phyloP scores from a whole-genome alignment of 2,113 vertebrate genomes.

The Lasiurus cinereus region DNA sequence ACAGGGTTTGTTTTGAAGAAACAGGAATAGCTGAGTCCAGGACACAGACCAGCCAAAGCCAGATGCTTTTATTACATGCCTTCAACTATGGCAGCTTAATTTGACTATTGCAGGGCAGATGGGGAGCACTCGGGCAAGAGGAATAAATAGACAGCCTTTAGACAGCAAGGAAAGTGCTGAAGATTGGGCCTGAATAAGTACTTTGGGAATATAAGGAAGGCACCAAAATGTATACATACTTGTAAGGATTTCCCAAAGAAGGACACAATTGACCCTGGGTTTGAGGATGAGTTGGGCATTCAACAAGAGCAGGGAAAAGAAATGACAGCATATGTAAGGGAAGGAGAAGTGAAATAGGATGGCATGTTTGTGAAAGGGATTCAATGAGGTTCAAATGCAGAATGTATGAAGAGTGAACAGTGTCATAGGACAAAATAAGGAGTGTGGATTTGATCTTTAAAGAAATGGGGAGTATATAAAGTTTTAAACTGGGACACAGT shows the following conservation, averaged over 20 bases:
- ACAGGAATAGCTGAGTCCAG: neutral
- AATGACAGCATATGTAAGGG: neutral
- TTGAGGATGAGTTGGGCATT: constrained; percentile 41
- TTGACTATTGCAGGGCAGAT: neutral
- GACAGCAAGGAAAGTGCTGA: neutral
- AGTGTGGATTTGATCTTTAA: constrained; percentile 3
- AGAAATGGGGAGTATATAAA: neutral
- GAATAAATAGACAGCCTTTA: neutral
- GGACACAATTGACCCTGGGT: neutral
- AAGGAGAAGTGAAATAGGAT: neutral
- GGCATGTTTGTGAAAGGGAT: neutral
- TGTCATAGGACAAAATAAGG: neutral
- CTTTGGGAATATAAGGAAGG: neutral
- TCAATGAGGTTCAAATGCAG: neutral
- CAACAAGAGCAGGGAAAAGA: neutral
- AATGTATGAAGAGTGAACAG: neutral
- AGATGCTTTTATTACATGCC: constrained; percentile 22
- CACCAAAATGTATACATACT: neutral
- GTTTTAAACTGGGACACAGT: constrained; percentile 24
- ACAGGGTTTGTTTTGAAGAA: constrained; percentile 61
- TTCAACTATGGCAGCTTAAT: constrained; percentile 14
- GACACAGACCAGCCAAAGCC: neutral
- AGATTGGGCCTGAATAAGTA: neutral
- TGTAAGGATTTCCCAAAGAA: neutral
- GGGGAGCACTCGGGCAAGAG: neutral